These are phyloP conservation scores for Oryzias javanicus DNA, from an alignment of 2,113 vertebrate genomes.

Conservation along the genomic window DNA sequence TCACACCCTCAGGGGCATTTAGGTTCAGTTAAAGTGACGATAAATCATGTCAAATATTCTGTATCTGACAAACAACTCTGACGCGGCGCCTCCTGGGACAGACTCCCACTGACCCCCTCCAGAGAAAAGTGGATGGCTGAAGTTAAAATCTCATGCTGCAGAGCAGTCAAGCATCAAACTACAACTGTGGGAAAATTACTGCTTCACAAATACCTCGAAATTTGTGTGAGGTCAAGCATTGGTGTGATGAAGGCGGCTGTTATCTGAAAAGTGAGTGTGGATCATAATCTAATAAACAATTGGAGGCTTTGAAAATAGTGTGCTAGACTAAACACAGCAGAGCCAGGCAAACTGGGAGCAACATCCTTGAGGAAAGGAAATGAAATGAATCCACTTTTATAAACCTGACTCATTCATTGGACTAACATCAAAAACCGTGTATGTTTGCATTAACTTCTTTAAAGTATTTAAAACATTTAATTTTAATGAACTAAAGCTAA, in stretches of 20 bases:
- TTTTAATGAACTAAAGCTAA: conserved; percentile 2
- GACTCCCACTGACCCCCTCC: neutral
- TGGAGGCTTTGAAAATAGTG: conserved; percentile 39
- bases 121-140: neutral
- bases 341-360: conserved; percentile 7
- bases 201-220: conserved; percentile 45
- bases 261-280: conserved; percentile 53
- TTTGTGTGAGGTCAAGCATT: conserved; percentile 46
- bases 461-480: conserved; percentile 9
- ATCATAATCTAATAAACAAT: conserved; percentile 61
- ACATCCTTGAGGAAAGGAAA: conserved; percentile 22
- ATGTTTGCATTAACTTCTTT: conserved; percentile 4
- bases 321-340: conserved; percentile 54
- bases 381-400: conserved; percentile 10
- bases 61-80: neutral
- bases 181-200: conserved; percentile 44
- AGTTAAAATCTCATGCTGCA: conserved; percentile 28
- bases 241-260: conserved; percentile 36
- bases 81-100: neutral
- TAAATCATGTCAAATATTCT: too few species aligned
- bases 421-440: conserved; percentile 1
- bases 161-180: conserved; percentile 33
- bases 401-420: neutral
- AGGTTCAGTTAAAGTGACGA: too few species aligned
- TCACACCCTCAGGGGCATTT: neutral